Evolutionary conservation across 1,140 invertebrate genomes (phyloP), one percentile per base, ranked within the genome.

Genomic region (Drosophila ogumai): DNA sequence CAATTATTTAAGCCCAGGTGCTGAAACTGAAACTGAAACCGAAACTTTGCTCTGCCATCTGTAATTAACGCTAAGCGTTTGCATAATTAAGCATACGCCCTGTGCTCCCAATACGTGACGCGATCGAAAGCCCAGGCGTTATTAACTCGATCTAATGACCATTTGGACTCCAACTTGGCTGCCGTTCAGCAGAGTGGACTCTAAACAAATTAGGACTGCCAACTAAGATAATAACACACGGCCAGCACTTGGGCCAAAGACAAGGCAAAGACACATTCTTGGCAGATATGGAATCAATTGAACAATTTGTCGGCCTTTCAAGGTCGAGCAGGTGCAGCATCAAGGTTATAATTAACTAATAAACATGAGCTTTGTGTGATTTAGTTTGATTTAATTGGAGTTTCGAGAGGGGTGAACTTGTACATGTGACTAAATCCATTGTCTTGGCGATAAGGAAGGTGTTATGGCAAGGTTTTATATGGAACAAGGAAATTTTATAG

Each of bases 21-120:
- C 66, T 54, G 67, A 74, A 52, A 34, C 49, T 31, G 28, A 22
- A 44, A 22, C 47, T 50, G 47, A 65, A 56, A 60, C 40, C 38
- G 44, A 46, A 67, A 59, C 60, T 79, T 50, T 25, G 41, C 69
- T 66, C 28, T 52, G 63, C 49, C 49, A 52, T 56, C 47, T 80
- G 61, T 80, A 88, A 88, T 88, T 88, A 88, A 41, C 50, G 50
- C 56, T 66, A 74, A 87, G 80, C 65, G 85, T 84, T 90, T 78
- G 77, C 81, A 90, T 88, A 88, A 88, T 88, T 90, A 88, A 88
- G 85, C 81, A 85, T 90, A 88, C 85, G 86, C 85, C 85, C 81
- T 88, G 85, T 81, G 65, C 6, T 66, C 73, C 54, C 61, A 59
- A 75, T 74, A 80, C 64, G 66, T 68, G 47, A 28, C 59, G 50